Percentiles rank a stretch among this genome's conserved stretches.
These are phyloP conservation scores for Drosophila novamexicana DNA, from an alignment of 1,140 invertebrate genomes.

Conservation along the genomic window DNA sequence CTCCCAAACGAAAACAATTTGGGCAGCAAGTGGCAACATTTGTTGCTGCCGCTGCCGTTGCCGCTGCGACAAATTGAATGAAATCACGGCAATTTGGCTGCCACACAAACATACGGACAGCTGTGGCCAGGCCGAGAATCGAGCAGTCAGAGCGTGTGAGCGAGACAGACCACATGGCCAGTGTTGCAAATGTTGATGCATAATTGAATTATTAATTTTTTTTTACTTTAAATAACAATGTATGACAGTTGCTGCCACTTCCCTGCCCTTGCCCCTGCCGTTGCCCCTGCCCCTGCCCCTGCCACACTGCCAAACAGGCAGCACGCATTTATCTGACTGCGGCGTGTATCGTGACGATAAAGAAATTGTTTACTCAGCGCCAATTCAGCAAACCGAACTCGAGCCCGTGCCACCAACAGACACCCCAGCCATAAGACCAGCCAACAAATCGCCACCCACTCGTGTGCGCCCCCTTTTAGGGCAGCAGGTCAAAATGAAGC, in stretches of 20 bases:
- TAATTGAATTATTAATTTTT: constrained; percentile 81
- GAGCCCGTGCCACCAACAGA: constrained; percentile 10
- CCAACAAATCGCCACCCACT: constrained; percentile 35
- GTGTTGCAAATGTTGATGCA: constrained; percentile 59
- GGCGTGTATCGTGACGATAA: constrained; percentile 80
- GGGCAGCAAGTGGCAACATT: constrained; percentile 80
- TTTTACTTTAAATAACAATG: constrained; percentile 70
- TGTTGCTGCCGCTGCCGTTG: constrained; percentile 62
- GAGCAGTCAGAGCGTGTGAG: constrained; percentile 3
- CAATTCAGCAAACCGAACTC: constrained; percentile 59
- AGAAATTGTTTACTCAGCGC: constrained; percentile 83
- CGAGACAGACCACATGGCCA: constrained; percentile 10
- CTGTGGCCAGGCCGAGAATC: constrained; percentile 57
- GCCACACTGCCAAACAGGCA: background rate
- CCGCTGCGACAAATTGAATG: constrained; percentile 81
- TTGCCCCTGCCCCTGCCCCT: background rate
- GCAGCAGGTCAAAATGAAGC: constrained; percentile 79
- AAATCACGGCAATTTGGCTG: constrained; percentile 81
- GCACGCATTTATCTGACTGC: constrained; percentile 54
- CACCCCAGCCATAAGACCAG: constrained; percentile 2
- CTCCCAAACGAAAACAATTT: constrained; percentile 80
- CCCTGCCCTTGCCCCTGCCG: background rate
- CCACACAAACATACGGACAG: constrained; percentile 61
- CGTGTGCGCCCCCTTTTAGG: constrained; percentile 49
- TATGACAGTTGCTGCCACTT: constrained; percentile 48